Percentiles rank a stretch among this genome's conserved stretches.
phyloP scores from a whole-genome alignment of 2,113 vertebrate genomes.

The Hippocampus guttulatus region DNA sequence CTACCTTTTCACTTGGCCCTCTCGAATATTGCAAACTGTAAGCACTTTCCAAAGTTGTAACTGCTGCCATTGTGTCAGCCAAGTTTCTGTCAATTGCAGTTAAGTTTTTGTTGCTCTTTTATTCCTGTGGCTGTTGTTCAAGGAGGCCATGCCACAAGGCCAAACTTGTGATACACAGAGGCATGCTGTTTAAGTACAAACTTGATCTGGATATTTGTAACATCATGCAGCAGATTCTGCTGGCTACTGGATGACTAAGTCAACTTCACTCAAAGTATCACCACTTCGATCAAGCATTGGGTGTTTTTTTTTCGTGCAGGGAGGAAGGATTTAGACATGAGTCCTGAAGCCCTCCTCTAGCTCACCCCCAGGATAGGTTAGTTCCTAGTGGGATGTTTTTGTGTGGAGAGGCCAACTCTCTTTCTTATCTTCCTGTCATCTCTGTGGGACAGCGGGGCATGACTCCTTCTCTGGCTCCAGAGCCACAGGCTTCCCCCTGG shows the following conservation, averaged over 20 bases:
- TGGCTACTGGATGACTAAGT: slow-evolving; percentile 32
- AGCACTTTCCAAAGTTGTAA: slow-evolving; percentile 61
- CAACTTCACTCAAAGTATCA: slow-evolving; percentile 18
- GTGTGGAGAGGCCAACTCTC: slow-evolving; percentile 69
- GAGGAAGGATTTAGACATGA: slow-evolving; percentile 44
- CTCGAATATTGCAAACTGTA: slow-evolving; percentile 67
- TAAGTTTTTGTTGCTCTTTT: slow-evolving; percentile 22
- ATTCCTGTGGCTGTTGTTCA: slow-evolving; percentile 53
- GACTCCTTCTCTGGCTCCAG: slow-evolving; percentile 78
- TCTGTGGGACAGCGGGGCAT: slow-evolving; percentile 80
- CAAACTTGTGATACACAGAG: slow-evolving; percentile 62
- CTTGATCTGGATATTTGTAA: slow-evolving; percentile 39
- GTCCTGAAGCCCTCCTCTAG: slow-evolving; percentile 34
- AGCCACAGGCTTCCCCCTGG: slow-evolving; percentile 70
- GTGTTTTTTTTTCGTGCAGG: slow-evolving; percentile 28
- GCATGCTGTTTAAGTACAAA: slow-evolving; percentile 48
- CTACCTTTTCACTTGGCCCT: slow-evolving; percentile 60
- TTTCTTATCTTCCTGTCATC: slow-evolving; percentile 87
- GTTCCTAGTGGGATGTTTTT: slow-evolving; percentile 69
- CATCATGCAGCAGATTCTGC: slow-evolving; percentile 21
- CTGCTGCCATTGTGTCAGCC: slow-evolving; percentile 50
- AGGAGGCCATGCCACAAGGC: slow-evolving; percentile 68
- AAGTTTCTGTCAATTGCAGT: slow-evolving; percentile 57
- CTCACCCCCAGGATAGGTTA: slow-evolving; percentile 55
- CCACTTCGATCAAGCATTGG: slow-evolving; percentile 23